These are phyloP conservation scores for Caenorhabditis briggsae DNA, from an alignment of 1,140 invertebrate species.

Conservation along the genomic window DNA sequence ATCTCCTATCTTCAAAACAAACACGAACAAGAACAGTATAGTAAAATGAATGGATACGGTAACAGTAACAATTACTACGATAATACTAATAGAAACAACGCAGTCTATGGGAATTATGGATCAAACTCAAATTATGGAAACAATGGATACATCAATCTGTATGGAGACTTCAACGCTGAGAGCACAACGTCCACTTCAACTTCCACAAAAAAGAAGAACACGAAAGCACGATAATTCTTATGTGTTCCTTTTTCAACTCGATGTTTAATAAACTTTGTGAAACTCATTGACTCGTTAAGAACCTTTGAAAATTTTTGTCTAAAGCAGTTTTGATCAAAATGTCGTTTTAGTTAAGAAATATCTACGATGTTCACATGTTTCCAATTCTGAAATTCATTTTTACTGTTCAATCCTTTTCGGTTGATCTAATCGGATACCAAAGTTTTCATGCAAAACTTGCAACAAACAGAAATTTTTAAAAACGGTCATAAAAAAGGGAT, in stretches of 20 bases:
- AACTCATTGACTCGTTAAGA: neutral
- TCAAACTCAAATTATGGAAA: slow-evolving; percentile 7
- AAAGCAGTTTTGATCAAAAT: no score
- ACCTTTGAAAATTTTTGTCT: no score
- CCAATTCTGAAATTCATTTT: no score
- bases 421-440: no score
- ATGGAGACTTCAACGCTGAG: slow-evolving; percentile 1
- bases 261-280: neutral
- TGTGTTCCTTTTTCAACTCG: neutral
- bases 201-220: slow-evolving; percentile 17
- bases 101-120: neutral
- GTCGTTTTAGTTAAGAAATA: no score
- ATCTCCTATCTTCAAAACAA: slow-evolving; percentile 23
- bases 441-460: no score
- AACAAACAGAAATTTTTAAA: no score
- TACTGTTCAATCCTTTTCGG: no score
- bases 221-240: neutral
- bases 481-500: no score
- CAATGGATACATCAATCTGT: slow-evolving; percentile 3
- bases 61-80: neutral
- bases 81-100: neutral
- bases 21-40: slow-evolving; percentile 8
- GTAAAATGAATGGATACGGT: neutral
- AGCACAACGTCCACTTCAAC: neutral
- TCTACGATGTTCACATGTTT: no score